Percentiles rank a stretch among this genome's conserved stretches.
These are phyloP conservation scores for Stegodyphus dumicola DNA, from an alignment of 1,140 invertebrate genomes.

Conservation along the genomic window DNA sequence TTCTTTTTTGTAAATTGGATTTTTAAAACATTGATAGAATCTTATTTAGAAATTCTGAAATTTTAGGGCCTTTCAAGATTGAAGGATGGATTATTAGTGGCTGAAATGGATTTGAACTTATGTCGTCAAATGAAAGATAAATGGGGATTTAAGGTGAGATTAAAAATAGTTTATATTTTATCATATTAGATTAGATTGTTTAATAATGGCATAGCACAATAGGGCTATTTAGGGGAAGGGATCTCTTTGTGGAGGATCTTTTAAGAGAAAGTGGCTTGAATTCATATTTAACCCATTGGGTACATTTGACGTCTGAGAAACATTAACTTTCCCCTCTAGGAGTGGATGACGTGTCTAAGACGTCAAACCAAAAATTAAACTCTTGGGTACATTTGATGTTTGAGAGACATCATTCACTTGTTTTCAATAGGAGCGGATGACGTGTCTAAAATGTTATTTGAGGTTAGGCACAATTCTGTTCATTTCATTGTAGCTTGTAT, in stretches of 20 bases:
- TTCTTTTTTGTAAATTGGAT: no score
- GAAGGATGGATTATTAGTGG: constrained; percentile 90
- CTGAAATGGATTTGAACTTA: constrained; percentile 93
- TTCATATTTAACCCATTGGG: background rate
- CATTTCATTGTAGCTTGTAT: no score
- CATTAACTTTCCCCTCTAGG: no score
- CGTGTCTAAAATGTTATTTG: no score
- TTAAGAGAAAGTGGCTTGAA: background rate
- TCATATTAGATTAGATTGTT: background rate
- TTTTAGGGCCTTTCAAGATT: constrained; percentile 83
- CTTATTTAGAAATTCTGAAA: background rate
- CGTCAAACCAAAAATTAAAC: no score
- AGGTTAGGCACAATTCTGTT: no score
- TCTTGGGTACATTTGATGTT: no score
- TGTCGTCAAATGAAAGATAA: constrained; percentile 94
- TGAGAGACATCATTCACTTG: no score
- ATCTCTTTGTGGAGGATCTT: background rate
- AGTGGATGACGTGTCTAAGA: no score
- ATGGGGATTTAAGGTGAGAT: constrained; percentile 88
- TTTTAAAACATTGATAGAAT: no score
- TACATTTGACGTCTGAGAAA: background rate
- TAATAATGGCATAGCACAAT: background rate
- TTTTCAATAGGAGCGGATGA: no score
- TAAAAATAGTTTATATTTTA: background rate
- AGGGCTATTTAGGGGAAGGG: background rate